Percentiles rank a stretch among this genome's conserved stretches.
These are phyloP conservation scores for Blastobasis adustella DNA, from an alignment of 2,888 invertebrate species.

Conservation along the genomic window DNA sequence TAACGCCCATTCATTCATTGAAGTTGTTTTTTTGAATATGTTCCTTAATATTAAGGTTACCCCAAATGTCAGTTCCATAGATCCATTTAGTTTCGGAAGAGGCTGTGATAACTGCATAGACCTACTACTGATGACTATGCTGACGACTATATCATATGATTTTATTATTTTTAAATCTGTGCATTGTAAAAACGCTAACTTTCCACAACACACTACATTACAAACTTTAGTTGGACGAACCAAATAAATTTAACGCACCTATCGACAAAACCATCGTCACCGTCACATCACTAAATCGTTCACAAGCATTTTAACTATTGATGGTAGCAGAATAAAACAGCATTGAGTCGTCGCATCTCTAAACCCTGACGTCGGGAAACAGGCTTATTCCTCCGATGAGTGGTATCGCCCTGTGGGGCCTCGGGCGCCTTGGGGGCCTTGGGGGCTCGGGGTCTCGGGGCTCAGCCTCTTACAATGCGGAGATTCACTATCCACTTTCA, in stretches of 20 bases:
- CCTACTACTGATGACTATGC: no score
- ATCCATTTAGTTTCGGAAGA: no score
- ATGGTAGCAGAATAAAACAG: slow-evolving; percentile 71
- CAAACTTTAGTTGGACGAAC: no score
- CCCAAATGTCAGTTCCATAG: no score
- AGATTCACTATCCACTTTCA: slow-evolving; percentile 60
- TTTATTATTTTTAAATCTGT: no score
- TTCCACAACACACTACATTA: no score
- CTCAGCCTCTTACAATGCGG: slow-evolving; percentile 67
- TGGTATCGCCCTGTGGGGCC: slow-evolving; percentile 37
- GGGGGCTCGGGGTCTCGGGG: slow-evolving; percentile 53
- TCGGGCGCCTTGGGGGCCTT: slow-evolving; percentile 55
- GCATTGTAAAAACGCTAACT: no score
- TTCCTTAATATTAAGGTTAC: no score
- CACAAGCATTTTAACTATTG: slow-evolving; percentile 69
- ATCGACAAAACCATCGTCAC: slow-evolving; percentile 9
- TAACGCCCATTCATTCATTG: no score
- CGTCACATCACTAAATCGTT: slow-evolving; percentile 41
- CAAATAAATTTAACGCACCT: not conserved
- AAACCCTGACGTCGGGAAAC: slow-evolving; percentile 70
- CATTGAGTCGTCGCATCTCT: slow-evolving; percentile 67
- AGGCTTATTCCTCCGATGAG: slow-evolving; percentile 72
- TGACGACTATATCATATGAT: no score
- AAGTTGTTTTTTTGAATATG: no score
- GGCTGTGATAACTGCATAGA: no score